phyloP scores from a whole-genome alignment of 2,113 vertebrate genomes.

The Leptobrachium leishanense region DNA sequence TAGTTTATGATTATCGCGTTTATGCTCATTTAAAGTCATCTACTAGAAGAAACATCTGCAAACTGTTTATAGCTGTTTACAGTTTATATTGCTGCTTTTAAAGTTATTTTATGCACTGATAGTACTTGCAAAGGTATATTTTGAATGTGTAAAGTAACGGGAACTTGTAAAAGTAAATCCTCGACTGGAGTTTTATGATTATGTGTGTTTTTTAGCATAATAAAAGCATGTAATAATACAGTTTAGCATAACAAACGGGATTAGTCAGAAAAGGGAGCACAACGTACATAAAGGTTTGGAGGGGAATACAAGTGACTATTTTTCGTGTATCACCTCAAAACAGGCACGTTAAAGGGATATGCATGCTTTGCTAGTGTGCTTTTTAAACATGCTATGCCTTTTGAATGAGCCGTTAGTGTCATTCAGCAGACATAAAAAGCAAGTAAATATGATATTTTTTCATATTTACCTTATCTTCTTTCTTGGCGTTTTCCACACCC shows the following conservation, averaged over 20 bases:
- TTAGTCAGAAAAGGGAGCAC: neutral
- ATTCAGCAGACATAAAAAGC: too few species aligned
- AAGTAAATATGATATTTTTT: too few species aligned
- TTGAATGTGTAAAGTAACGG: conserved; percentile 11
- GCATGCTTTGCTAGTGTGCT: too few species aligned
- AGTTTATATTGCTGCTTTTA: conserved; percentile 23
- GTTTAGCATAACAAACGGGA: conserved; percentile 31
- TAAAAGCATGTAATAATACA: neutral
- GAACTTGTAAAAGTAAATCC: conserved; percentile 9
- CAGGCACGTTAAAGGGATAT: too few species aligned
- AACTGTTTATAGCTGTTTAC: conserved; percentile 25
- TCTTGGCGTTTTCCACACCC: too few species aligned
- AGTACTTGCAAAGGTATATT: conserved; percentile 21
- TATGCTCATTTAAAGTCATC: conserved; percentile 7
- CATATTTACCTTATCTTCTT: too few species aligned
- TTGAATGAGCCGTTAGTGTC: too few species aligned
- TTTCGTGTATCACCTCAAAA: too few species aligned
- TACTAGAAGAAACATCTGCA: neutral
- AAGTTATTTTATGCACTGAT: conserved; percentile 20
- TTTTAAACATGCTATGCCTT: too few species aligned
- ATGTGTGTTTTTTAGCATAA: neutral
- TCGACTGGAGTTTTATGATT: conserved; percentile 23
- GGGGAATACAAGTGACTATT: too few species aligned
- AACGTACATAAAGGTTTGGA: too few species aligned
- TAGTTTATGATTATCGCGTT: neutral